phyloP scores from a whole-genome alignment of 2,888 invertebrate genomes.

The Eupithecia exiguata region DNA sequence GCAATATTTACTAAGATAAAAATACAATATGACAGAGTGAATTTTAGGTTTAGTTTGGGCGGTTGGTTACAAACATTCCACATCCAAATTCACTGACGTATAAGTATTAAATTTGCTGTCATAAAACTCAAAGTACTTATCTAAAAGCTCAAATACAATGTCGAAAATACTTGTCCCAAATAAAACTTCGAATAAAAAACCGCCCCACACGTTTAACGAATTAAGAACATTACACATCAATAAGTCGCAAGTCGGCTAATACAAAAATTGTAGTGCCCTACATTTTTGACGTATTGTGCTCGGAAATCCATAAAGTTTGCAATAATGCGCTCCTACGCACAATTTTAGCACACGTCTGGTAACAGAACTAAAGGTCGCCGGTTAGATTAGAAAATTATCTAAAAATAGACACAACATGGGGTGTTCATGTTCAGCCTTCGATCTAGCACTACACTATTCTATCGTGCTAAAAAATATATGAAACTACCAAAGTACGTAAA shows the following conservation, averaged over 20 bases:
- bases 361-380: conserved; percentile 14
- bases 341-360: conserved; percentile 34
- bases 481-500: neutral
- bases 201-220: conserved; percentile 32
- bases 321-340: conserved; percentile 42
- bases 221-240: conserved; percentile 35
- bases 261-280: conserved; percentile 43
- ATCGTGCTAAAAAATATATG: neutral
- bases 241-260: conserved; percentile 34
- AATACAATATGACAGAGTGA: too few relatives aligned
- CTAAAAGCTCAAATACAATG: neutral
- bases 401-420: neutral
- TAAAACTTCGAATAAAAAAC: conserved; percentile 28
- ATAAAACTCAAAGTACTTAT: neutral
- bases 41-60: too few relatives aligned
- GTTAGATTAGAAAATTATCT: neutral
- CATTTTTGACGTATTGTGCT: conserved; percentile 29
- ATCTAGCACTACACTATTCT: neutral
- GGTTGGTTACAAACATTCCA: too few relatives aligned
- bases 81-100: neutral
- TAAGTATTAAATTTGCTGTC: neutral
- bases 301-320: conserved; percentile 44
- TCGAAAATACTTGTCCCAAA: neutral
- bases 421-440: neutral
- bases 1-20: too few relatives aligned